Conservation (phyloP, 1,140 invertebrate genomes). For the Paramacrobiotus metropolitanus region DNA sequence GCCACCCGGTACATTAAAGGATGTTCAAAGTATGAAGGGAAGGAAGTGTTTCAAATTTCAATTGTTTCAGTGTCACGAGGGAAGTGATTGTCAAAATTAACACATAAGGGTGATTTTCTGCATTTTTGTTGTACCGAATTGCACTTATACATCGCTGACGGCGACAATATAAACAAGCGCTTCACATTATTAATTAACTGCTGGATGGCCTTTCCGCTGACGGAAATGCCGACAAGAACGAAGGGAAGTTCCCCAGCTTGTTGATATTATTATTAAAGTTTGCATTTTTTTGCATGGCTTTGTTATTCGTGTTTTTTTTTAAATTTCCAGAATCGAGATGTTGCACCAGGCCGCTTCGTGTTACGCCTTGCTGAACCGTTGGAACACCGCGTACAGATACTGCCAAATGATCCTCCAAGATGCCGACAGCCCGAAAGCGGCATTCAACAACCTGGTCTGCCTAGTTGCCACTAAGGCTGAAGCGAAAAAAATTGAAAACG, state of each 20-base stretch:
- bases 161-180: not conserved
- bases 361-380: not conserved
- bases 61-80: too few species aligned
- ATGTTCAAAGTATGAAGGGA: too few species aligned
- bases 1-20: too few species aligned
- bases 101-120: too few species aligned
- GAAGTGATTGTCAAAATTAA: too few species aligned
- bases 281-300: too few species aligned
- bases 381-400: not conserved
- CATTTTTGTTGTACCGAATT: too few species aligned
- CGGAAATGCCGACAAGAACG: not conserved
- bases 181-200: not conserved
- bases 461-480: not conserved
- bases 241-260: too few species aligned
- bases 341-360: not conserved
- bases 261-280: too few species aligned
- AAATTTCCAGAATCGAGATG: not conserved
- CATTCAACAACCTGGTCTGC: not conserved
- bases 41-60: too few species aligned
- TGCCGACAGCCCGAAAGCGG: not conserved
- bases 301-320: too few species aligned
- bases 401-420: constrained; percentile 4
- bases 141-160: not conserved
- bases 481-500: not conserved
- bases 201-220: not conserved